Base-by-base conservation (phyloP, 2,888 invertebrate species). In the Tillus elongatus region DNA sequence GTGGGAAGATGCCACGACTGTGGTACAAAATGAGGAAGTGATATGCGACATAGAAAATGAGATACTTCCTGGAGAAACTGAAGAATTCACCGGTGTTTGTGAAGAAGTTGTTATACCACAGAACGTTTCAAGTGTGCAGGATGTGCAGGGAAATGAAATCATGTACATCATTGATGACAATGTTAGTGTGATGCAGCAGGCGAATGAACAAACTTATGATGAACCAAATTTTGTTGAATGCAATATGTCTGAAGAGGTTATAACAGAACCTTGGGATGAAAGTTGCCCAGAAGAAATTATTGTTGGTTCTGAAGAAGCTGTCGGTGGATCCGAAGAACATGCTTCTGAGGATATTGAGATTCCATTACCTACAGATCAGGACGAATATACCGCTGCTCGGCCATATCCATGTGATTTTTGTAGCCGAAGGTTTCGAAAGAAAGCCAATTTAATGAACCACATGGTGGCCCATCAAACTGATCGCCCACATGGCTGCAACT, bases 321-420 rank as follows among this genome's bases (percentile, higher is more conserved):
- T 65, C 4, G 53, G 75, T 72, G 39, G 71, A 73, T 43, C 77
- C 68, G 61, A 71, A 72, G 53, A 70, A 30, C 57, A 57, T 29
- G 68, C 74, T 52, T 6, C 27, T 1, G 39, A 39, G 30, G 13
- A 35, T 30, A 37, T 26, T 13, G 38, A 83, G 63, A 82, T 86
- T 33, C 83, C 85, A 2, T 64, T 88, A 47, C 85, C 86, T 30
- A 83, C 84, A 15, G 85, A 85, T 58, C 86, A 86, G 66, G 81
- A 82, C 56, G 82, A 84, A 49, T 79, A 80, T 57, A 79, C 80
- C 16, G 79, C 78, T 2, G 77, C 77, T 57, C 72, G 86, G 3
- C 88, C 87, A 0, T 86, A 83, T 70, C 87, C 88, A 0, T 88
- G 88, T 58, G 87, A 88, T 60, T 87, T 87, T 60, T 88, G 88